Evolutionary conservation across 2,888 invertebrate species (phyloP).

Genomic region (Nowickia ferox): DNA sequence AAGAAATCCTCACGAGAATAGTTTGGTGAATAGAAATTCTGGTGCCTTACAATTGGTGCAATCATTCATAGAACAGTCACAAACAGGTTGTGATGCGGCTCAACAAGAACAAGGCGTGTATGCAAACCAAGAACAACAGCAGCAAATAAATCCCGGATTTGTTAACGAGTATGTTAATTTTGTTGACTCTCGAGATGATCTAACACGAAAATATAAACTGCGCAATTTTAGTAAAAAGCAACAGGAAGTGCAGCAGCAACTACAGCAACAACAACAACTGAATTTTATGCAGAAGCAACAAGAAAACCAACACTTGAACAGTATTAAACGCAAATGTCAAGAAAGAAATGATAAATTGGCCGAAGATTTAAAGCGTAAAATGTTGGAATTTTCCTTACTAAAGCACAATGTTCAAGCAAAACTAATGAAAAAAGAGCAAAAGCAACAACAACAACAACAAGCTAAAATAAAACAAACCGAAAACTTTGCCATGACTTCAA

Average conservation of each 20-base stretch:
- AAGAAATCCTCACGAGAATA: constrained; percentile 50
- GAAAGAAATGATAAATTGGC: constrained; percentile 55
- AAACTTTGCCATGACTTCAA: not conserved
- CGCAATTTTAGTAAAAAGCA: not conserved
- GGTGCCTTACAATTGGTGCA: constrained; percentile 60
- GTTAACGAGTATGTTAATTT: constrained; percentile 51
- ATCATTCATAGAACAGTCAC: constrained; percentile 54
- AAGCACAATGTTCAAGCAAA: constrained; percentile 46
- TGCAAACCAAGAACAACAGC: not conserved
- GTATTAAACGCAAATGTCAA: constrained; percentile 42
- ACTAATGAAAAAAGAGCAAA: constrained; percentile 31
- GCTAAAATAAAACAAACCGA: not conserved
- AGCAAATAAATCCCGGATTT: constrained; percentile 26
- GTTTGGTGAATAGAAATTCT: constrained; percentile 28
- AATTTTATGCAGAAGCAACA: not conserved
- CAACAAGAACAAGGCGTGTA: constrained; percentile 17
- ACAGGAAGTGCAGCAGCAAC: not conserved
- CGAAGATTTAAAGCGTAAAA: constrained; percentile 49
- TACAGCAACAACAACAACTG: not conserved
- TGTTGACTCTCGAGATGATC: constrained; percentile 33
- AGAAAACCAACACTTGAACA: constrained; percentile 16
- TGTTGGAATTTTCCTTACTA: constrained; percentile 37
- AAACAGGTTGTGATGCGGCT: constrained; percentile 17
- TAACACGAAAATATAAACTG: not conserved
- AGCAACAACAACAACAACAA: constrained; percentile 17